Percentiles rank a stretch among this genome's conserved stretches.
Conservation (phyloP, 2,888 invertebrate genomes). For the Drosophila atripex region DNA sequence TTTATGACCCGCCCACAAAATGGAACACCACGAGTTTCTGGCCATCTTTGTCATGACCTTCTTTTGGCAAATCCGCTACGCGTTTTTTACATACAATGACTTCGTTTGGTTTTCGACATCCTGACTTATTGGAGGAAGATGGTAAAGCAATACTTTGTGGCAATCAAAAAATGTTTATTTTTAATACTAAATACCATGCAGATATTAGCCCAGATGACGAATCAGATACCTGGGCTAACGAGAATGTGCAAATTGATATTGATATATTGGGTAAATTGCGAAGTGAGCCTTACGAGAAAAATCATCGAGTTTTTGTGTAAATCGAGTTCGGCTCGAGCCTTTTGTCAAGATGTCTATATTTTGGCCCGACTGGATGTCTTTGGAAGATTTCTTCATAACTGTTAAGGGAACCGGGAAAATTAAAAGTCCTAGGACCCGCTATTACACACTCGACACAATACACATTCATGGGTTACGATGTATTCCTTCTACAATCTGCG, state of each 20-base stretch:
- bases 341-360: not conserved
- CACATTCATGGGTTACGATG: conserved; percentile 37
- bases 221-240: not conserved
- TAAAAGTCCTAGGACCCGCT: not conserved
- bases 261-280: not conserved
- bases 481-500: conserved; percentile 13
- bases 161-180: too few relatives aligned
- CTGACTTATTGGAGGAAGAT: not conserved
- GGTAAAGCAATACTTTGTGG: not conserved
- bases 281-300: not conserved
- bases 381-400: not conserved
- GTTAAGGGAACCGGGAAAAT: not conserved
- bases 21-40: conserved; percentile 56
- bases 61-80: conserved; percentile 46
- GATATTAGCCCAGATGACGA: not conserved
- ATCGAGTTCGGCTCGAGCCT: conserved; percentile 12
- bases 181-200: not conserved
- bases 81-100: conserved; percentile 29
- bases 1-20: conserved; percentile 47
- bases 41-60: conserved; percentile 53
- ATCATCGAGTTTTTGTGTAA: not conserved
- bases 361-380: not conserved
- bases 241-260: not conserved
- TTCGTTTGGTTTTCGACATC: conserved; percentile 18
- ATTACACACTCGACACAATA: not conserved